These are phyloP conservation scores for Carettochelys insculpta DNA, from an alignment of 2,113 vertebrate species.

Conservation along the genomic window DNA sequence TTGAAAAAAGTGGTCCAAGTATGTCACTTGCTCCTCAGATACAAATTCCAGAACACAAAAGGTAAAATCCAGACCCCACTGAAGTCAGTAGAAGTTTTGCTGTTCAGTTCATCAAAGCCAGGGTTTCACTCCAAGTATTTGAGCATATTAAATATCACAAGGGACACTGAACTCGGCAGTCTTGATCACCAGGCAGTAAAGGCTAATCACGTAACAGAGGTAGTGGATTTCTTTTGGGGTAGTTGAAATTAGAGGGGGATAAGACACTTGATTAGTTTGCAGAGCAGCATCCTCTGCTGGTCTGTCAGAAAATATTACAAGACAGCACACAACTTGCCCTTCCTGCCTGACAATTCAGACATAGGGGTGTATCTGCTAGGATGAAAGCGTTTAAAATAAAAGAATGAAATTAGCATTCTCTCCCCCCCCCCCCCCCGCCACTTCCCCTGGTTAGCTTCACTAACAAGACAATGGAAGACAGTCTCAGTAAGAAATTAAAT, in stretches of 20 bases:
- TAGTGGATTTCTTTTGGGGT: background rate
- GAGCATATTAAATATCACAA: background rate
- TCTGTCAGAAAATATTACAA: background rate
- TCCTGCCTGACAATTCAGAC: fast-evolving
- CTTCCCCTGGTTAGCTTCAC: background rate
- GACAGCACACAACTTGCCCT: fast-evolving
- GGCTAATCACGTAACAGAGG: background rate
- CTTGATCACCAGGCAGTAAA: background rate
- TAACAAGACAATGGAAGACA: background rate
- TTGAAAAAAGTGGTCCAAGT: constrained; percentile 3
- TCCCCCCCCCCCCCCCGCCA: no score
- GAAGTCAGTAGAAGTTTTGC: background rate
- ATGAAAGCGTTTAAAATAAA: background rate
- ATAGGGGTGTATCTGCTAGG: background rate
- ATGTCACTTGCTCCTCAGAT: constrained; percentile 14
- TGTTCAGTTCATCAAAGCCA: fast-evolving
- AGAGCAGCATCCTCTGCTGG: constrained; percentile 7
- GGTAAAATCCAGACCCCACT: background rate
- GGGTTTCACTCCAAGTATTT: fast-evolving
- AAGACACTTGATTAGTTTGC: background rate
- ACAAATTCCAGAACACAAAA: constrained; percentile 53
- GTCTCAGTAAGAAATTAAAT: background rate
- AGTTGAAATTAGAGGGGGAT: background rate
- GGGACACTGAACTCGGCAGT: background rate
- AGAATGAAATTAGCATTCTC: no score